Evolutionary conservation across 1,140 invertebrate genomes (phyloP).

Genomic region (Conus betulinus): DNA sequence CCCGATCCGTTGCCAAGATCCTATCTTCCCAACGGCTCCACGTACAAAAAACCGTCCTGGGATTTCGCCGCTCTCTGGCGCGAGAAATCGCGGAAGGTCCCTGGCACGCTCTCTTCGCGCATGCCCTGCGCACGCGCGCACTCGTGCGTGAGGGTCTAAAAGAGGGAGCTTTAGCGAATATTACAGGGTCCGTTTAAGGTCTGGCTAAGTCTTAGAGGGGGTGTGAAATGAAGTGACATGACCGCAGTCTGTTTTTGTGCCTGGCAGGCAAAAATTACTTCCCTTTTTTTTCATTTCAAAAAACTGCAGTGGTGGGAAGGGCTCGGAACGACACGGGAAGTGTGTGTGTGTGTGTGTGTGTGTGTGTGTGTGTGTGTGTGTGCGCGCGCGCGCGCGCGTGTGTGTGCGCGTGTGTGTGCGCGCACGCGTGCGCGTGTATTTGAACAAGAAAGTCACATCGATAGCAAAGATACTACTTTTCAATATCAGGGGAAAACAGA

Average conservation of each 20-base stretch:
- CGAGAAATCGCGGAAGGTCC: not conserved
- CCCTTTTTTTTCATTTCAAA: not conserved
- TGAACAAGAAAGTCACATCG: not conserved
- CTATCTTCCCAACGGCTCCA: not conserved
- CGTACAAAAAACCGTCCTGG: not conserved
- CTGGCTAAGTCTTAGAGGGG: not conserved
- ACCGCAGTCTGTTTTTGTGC: not conserved
- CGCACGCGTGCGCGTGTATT: not conserved
- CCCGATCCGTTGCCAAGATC: not conserved
- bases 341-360: not conserved
- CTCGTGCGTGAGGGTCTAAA: not conserved
- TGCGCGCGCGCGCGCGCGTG: not conserved
- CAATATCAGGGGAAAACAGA: too few species aligned
- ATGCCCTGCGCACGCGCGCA: conserved; percentile 1
- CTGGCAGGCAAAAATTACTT: not conserved
- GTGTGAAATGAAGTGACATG: not conserved
- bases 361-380: not conserved
- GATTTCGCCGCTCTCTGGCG: not conserved
- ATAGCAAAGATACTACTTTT: too few species aligned
- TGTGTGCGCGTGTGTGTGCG: not conserved
- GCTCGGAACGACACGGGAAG: not conserved
- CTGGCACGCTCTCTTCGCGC: not conserved
- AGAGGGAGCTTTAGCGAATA: not conserved
- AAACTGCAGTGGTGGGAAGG: not conserved
- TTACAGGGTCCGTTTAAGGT: not conserved